Evolutionary conservation across 2,888 invertebrate species (phyloP), one percentile per base, ranked within the genome.

Genomic region (Mesoligia furuncula): DNA sequence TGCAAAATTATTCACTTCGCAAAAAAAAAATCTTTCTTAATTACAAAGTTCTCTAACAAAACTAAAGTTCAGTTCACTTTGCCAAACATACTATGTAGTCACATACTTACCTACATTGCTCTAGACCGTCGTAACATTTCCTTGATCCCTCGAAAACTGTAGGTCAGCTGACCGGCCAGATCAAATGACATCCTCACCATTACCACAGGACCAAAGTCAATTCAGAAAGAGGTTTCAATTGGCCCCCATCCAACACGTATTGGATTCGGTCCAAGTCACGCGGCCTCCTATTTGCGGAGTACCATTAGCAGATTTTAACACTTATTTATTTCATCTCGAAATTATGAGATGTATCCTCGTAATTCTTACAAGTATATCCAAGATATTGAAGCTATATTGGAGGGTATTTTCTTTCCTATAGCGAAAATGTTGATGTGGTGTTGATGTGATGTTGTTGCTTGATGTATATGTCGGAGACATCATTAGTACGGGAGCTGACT

Each of bases 211-310:
- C 90, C 84, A 91, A 92, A 90, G 91, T 89, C n/a, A n/a, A n/a
- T n/a, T n/a, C n/a, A n/a, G n/a, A n/a, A 89, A 92, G 92, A 90
- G 91, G 88, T 90, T 91, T 90, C 91, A 87, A 91, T 93, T 94
- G 94, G 94, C 93, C 27, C 64, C 72, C 66, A 81, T 90, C 94
- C 94, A 94, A 92, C 82, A 84, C 80, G 87, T 87, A 91, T 92
- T 94, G 94, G 94, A 93, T 86, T 80, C 78, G 73, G 73, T 91
- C 93, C 94, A 94, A 94, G 92, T 90, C 93, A 93, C 91, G 92
- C 89, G 85, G 82, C 81, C 90, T 87, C 91, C 91, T 93, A 92
- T 93, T 93, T 91, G 88, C 88, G 86, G 88, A 85, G 90, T 85
- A 88, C 92, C 90, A 92, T 93, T 93, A 92, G 90, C 89, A 90